Evolutionary conservation across 2,113 vertebrate genomes (phyloP), one percentile per base, ranked within the genome.

Genomic region (Nanger granti): DNA sequence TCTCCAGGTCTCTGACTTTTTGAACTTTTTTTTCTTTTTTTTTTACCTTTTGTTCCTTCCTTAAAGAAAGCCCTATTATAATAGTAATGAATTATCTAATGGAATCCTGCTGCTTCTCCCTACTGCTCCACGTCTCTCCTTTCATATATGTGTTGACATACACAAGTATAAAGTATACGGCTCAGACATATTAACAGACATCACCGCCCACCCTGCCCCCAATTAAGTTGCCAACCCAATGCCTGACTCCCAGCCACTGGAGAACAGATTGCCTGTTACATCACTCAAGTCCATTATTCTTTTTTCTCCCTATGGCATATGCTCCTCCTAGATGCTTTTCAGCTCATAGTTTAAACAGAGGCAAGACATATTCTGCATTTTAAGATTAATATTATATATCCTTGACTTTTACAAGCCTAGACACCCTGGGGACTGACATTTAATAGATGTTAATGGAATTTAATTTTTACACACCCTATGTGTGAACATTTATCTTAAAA

Each of bases 381-480:
- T 55, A 96, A 96, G 89, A 89, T 96, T 87, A 96, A 97, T 95
- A 94, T 94, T 91, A 89, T 91, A 87, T 86, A 96, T 55, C 57
- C 80, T 94, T 96, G 49, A 94, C 96, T 97, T 97, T 96, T 93
- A 96, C 96, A 95, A 96, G 60, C 79, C 91, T 82, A 76, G 92
- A 86, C 69, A 93, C 89, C 62, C 86, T 92, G 86, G 97, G 94
- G 85, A 97, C 73, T 87, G 93, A 97, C 2, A 2, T 97, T 96
- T 97, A 97, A 98, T 97, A 96, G 85, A 90, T 89, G 86, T 93
- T 97, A 96, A 94, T 94, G 95, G 93, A 95, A 97, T 96, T 98
- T 97, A 97, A 97, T 55, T 97, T 97, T 96, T 94, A 93, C 34
- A 91, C 26, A 89, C 34, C 17, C 82, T 47, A 73, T 26, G 34